Conservation (phyloP, 2,888 invertebrate species). For the Drosophila tripunctata region DNA sequence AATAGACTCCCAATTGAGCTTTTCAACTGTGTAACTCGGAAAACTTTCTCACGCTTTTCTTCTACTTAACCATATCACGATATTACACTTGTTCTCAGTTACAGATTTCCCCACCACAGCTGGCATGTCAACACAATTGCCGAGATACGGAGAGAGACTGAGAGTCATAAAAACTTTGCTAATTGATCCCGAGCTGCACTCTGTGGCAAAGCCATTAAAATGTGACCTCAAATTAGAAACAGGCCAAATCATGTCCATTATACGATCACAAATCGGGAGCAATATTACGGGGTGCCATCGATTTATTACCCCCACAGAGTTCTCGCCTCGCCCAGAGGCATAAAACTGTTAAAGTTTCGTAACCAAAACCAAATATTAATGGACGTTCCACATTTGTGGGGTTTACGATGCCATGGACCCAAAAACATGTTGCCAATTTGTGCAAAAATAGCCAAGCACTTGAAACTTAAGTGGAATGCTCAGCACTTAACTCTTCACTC, state of each 20-base stretch:
- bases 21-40: conserved; percentile 2
- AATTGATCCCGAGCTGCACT: conserved; percentile 45
- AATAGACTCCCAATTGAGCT: conserved; percentile 35
- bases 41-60: conserved; percentile 14
- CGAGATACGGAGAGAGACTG: conserved; percentile 11
- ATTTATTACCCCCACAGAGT: conserved; percentile 34
- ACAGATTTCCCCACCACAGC: no score
- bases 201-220: conserved; percentile 34
- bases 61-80: not conserved
- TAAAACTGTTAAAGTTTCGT: conserved; percentile 28
- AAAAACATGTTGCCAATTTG: conserved; percentile 30
- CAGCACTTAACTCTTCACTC: not conserved
- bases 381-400: conserved; percentile 5
- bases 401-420: conserved; percentile 8
- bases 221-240: conserved; percentile 42
- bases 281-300: conserved; percentile 36
- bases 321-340: not conserved
- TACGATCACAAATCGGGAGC: conserved; percentile 22
- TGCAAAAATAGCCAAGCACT: conserved; percentile 22
- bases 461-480: conserved; percentile 12
- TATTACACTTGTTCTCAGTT: conserved; percentile 1
- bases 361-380: conserved; percentile 36
- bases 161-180: conserved; percentile 53
- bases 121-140: conserved; percentile 40
- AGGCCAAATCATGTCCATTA: conserved; percentile 36